Percentiles rank a stretch among this genome's conserved stretches.
Evolutionary conservation across 2,888 invertebrate genomes (phyloP).

Genomic region (Calliopum simillimum): DNA sequence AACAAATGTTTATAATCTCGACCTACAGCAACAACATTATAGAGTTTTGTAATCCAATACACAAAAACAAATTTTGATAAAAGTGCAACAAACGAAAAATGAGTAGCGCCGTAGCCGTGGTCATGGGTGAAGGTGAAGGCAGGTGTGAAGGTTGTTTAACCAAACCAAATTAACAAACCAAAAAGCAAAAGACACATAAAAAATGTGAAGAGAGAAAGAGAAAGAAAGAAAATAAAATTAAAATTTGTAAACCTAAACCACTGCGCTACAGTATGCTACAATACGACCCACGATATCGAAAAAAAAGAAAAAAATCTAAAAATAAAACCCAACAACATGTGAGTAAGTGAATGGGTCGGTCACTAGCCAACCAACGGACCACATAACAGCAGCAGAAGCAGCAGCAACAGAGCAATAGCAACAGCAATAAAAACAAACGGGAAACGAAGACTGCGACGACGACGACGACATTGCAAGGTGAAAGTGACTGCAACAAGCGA

Average conservation of each 20-base stretch:
- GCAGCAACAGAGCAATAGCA: slow-evolving; percentile 1
- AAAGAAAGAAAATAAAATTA: slow-evolving; percentile 13
- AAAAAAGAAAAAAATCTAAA: slow-evolving; percentile 26
- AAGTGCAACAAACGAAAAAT: slow-evolving; percentile 47
- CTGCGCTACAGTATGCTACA: slow-evolving; percentile 37
- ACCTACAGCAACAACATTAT: not conserved
- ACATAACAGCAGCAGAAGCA: not conserved
- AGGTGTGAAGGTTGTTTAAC: slow-evolving; percentile 66
- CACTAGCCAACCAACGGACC: not conserved
- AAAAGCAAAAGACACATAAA: slow-evolving; percentile 16
- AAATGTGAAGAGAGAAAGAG: slow-evolving; percentile 2
- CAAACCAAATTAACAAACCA: slow-evolving; percentile 45
- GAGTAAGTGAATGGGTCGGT: not conserved
- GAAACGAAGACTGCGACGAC: slow-evolving; percentile 58
- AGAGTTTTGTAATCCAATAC: slow-evolving; percentile 3
- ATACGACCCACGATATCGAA: slow-evolving; percentile 10
- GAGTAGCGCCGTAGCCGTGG: slow-evolving; percentile 66
- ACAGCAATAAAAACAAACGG: slow-evolving; percentile 5
- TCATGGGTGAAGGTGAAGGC: slow-evolving; percentile 66
- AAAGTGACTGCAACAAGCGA: slow-evolving; percentile 59
- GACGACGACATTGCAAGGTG: slow-evolving; percentile 68
- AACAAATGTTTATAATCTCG: slow-evolving; percentile 22
- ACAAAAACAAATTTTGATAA: slow-evolving; percentile 23
- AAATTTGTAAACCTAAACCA: slow-evolving; percentile 31
- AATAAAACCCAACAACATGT: slow-evolving; percentile 26